Percentiles rank a stretch among this genome's conserved stretches.
Evolutionary conservation across 2,113 vertebrate genomes (phyloP).

Genomic region (Sigmodon hispidus): DNA sequence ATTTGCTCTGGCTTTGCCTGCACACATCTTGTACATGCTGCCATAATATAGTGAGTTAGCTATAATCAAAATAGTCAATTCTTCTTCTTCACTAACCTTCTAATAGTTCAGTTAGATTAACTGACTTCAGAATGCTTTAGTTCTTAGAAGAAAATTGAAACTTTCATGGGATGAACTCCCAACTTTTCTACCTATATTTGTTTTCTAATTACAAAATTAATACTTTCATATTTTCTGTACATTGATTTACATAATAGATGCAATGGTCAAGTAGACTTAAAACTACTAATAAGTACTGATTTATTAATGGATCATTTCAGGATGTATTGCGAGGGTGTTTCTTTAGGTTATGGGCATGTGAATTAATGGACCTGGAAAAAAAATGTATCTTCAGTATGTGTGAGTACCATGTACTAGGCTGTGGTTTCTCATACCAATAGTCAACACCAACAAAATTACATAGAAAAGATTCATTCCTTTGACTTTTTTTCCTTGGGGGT

Average conservation of each 20-base stretch:
- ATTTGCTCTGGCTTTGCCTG: neutral
- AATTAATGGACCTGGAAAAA: neutral
- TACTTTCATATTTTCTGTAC: neutral
- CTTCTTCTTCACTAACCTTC: neutral
- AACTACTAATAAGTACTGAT: neutral
- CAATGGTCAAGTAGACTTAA: neutral
- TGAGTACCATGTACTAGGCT: neutral
- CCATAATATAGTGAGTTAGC: neutral
- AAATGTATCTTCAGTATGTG: neutral
- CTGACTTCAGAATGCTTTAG: constrained; percentile 3
- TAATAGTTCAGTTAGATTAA: neutral
- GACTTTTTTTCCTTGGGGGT: neutral
- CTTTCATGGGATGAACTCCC: neutral
- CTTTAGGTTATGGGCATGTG: neutral
- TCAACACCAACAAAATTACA: neutral
- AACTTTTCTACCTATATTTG: neutral
- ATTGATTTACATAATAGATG: neutral
- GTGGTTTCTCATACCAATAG: neutral
- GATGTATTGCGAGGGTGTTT: neutral
- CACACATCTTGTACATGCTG: neutral
- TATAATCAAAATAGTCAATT: neutral
- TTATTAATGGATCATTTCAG: neutral
- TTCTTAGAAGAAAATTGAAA: neutral
- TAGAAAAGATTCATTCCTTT: neutral
- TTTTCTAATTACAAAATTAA: constrained; percentile 16